A percentile compares a stretch with the other conserved stretches of the same genome.
These are phyloP conservation scores for Temnothorax rugatulus DNA, from an alignment of 2,888 invertebrate genomes.

Conservation along the genomic window DNA sequence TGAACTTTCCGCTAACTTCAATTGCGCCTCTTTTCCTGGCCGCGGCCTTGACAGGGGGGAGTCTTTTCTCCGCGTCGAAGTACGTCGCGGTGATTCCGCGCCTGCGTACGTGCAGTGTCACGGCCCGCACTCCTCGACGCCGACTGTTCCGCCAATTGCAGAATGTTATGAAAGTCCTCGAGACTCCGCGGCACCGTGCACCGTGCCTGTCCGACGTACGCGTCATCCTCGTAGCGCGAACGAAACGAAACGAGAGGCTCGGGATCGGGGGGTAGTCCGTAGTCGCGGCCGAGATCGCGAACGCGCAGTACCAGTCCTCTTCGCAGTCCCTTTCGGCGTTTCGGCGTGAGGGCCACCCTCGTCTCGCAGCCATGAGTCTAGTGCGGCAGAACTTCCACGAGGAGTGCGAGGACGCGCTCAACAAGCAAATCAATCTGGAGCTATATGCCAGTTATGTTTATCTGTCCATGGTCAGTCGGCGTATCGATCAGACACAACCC, in stretches of 20 bases:
- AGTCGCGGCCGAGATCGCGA: background rate
- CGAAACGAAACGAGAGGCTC: conserved; percentile 14
- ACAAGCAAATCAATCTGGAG: conserved; percentile 92
- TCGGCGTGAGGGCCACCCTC: background rate
- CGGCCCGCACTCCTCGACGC: background rate
- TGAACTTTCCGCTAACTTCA: background rate
- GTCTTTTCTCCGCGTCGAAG: background rate
- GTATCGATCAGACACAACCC: conserved; percentile 55
- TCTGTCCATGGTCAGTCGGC: conserved; percentile 90
- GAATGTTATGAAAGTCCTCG: conserved; percentile 63
- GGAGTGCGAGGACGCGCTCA: conserved; percentile 90
- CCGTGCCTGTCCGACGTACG: background rate
- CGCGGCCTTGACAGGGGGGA: conserved; percentile 39
- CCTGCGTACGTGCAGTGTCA: conserved; percentile 65
- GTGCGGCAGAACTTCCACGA: conserved; percentile 90
- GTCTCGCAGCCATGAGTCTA: conserved; percentile 82
- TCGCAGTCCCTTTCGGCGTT: background rate
- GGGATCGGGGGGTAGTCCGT: background rate
- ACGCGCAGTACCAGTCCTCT: conserved; percentile 27
- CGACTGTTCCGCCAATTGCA: conserved; percentile 29
- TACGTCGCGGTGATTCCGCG: conserved; percentile 48
- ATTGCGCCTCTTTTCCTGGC: background rate
- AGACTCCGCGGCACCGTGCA: conserved; percentile 20
- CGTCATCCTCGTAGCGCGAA: background rate
- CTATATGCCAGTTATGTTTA: conserved; percentile 92